Evolutionary conservation across 2,888 invertebrate genomes (phyloP).

Genomic region (Leucophora obtusa): DNA sequence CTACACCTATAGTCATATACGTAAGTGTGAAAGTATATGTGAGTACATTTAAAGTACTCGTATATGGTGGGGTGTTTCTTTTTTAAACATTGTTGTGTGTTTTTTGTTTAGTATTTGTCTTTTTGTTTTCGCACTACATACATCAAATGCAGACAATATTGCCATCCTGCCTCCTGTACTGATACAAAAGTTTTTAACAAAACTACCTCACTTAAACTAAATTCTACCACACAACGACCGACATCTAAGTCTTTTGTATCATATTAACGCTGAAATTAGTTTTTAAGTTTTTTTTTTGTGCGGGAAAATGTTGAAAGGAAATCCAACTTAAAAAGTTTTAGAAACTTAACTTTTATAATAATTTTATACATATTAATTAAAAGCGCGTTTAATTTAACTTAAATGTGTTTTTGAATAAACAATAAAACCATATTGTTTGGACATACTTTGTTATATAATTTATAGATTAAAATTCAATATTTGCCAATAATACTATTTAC

Average conservation of each 20-base stretch:
- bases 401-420: too few species aligned
- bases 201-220: neutral
- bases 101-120: neutral
- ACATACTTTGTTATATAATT: too few species aligned
- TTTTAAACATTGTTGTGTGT: slow-evolving; percentile 4
- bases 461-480: too few species aligned
- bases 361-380: neutral
- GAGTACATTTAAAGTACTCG: slow-evolving; percentile 12
- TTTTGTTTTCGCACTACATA: neutral
- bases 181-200: neutral
- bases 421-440: too few species aligned
- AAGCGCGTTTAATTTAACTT: too few species aligned
- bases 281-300: neutral
- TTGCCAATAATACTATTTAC: too few species aligned
- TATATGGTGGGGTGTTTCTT: neutral
- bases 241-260: neutral
- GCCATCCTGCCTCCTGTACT: neutral
- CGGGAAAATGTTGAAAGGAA: neutral
- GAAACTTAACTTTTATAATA: neutral
- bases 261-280: neutral
- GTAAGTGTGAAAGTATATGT: neutral
- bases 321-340: neutral
- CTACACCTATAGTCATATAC: too few species aligned
- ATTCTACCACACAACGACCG: neutral
- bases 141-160: slow-evolving; percentile 1